These are phyloP conservation scores for Beaufortia kweichowensis DNA, from an alignment of 2,113 vertebrate species.

Conservation along the genomic window DNA sequence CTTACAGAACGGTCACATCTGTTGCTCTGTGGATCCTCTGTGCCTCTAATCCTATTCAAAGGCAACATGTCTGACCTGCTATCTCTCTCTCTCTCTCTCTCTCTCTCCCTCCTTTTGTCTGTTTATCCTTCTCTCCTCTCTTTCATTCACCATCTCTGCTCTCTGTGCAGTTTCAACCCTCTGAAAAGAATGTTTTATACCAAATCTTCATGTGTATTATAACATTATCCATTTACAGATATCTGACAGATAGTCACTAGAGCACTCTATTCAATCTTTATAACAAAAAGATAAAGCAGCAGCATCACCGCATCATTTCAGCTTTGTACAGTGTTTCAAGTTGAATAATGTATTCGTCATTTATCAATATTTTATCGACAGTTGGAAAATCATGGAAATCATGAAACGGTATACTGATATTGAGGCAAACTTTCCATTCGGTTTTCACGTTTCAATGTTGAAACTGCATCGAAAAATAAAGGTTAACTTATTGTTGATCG, in stretches of 20 bases:
- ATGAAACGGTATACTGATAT: neutral
- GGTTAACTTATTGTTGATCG: neutral
- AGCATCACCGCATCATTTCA: neutral
- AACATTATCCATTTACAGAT: neutral
- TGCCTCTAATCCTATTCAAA: constrained; percentile 81
- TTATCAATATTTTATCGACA: neutral
- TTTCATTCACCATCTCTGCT: neutral
- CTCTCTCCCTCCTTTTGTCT: neutral
- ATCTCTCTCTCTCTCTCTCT: neutral
- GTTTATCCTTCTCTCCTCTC: neutral
- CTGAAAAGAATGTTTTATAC: constrained; percentile 38
- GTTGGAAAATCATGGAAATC: constrained; percentile 4
- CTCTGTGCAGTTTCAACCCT: constrained; percentile 29
- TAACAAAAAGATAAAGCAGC: neutral
- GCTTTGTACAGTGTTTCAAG: constrained; percentile 25
- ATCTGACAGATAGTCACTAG: neutral
- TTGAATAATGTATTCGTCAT: neutral
- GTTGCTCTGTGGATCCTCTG: constrained; percentile 89
- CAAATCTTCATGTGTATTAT: constrained; percentile 30
- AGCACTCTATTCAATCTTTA: neutral
- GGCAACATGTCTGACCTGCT: constrained; percentile 14
- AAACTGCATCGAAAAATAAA: neutral
- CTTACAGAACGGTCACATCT: constrained; percentile 83
- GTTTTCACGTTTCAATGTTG: neutral
- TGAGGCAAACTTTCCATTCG: neutral